Evolutionary conservation across 2,113 vertebrate species (phyloP).

Genomic region (Herpetotheres cachinnans): DNA sequence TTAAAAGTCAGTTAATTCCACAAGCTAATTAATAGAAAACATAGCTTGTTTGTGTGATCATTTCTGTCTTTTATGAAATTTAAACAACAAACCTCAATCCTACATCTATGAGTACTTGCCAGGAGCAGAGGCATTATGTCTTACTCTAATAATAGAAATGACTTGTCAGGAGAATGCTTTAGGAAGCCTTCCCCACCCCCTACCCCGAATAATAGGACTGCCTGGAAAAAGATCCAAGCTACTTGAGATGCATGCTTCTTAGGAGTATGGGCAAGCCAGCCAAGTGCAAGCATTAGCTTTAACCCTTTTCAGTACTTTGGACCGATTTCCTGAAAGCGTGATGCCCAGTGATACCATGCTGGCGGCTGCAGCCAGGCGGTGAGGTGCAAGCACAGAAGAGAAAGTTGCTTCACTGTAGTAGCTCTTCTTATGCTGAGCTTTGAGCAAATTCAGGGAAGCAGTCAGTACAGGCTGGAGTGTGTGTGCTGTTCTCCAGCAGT

Average conservation of each 20-base stretch:
- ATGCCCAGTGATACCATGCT: neutral
- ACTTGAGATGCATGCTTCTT: constrained; percentile 50
- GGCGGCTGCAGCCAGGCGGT: neutral
- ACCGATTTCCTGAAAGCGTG: neutral
- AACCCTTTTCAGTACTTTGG: constrained; percentile 37
- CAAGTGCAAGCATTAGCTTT: neutral
- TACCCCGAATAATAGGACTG: constrained; percentile 16
- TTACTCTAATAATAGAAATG: constrained; percentile 23
- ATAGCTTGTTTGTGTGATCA: neutral
- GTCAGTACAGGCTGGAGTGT: neutral
- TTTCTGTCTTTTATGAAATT: constrained; percentile 18
- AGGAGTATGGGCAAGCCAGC: neutral
- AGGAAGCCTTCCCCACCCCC: constrained; percentile 34
- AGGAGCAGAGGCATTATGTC: neutral
- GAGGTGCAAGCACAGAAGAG: neutral
- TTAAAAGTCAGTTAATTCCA: neutral
- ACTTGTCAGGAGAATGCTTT: constrained; percentile 36
- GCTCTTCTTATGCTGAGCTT: neutral
- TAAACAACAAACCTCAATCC: neutral
- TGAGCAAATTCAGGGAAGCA: neutral
- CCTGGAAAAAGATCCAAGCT: constrained; percentile 41
- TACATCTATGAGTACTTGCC: neutral
- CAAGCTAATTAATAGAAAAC: neutral
- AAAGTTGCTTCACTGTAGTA: neutral
- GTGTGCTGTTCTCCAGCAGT: neutral